Evolutionary conservation across 2,113 vertebrate genomes (phyloP).

Genomic region (Mesembrinibis cayennensis): DNA sequence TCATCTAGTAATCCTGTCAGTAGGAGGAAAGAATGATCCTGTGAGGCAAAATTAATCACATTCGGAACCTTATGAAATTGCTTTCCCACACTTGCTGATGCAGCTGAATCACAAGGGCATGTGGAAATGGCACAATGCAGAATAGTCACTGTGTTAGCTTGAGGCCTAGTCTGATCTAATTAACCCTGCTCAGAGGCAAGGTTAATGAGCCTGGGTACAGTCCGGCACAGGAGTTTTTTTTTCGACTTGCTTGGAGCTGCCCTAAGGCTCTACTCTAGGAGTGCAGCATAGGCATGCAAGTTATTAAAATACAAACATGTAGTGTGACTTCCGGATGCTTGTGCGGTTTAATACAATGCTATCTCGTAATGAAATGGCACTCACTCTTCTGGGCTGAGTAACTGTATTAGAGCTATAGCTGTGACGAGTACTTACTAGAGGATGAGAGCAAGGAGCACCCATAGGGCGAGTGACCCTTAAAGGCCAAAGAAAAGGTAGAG

Average conservation of each 20-base stretch:
- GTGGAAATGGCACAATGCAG: not conserved
- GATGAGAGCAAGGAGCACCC: not conserved
- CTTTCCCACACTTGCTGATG: not conserved
- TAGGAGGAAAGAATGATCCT: not conserved
- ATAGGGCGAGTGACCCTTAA: not conserved
- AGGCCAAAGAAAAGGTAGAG: not conserved
- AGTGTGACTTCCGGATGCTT: not conserved
- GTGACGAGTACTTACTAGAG: not conserved
- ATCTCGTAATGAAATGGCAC: fast-evolving
- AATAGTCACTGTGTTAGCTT: not conserved
- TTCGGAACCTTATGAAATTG: not conserved
- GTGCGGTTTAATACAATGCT: fast-evolving
- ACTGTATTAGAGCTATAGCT: not conserved
- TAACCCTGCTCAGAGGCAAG: slow-evolving; percentile 35
- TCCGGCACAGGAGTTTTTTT: not conserved
- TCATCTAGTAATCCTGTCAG: not conserved
- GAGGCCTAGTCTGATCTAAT: slow-evolving; percentile 13
- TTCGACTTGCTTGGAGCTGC: not conserved
- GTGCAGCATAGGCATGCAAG: not conserved
- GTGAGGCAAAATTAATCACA: not conserved
- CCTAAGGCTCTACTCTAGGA: not conserved
- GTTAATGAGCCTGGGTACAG: not conserved
- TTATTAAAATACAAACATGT: not conserved
- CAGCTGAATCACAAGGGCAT: not conserved
- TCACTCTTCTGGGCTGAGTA: not conserved